Base-by-base conservation (phyloP, 2,797 vertebrate species). In the Eupleurogrammus muticus region DNA sequence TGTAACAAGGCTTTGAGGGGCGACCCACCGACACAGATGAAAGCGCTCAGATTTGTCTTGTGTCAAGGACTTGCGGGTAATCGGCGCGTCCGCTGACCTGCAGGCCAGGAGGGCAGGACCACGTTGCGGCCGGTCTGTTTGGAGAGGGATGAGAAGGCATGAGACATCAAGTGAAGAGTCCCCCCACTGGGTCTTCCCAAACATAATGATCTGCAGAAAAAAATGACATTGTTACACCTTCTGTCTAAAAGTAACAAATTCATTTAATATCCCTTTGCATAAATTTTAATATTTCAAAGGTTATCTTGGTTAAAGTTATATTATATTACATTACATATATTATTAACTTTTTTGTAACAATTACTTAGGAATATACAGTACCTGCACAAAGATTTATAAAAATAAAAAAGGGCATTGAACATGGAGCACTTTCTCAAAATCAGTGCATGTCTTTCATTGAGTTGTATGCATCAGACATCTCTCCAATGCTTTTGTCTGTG, bases 1-100 rank as follows among this genome's bases (percentile, higher is more conserved):
- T 91, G 90, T 92, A 95, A 95, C 93, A 63, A 93, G 92, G 93
- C 94, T 96, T 96, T 95, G 94, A 94, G 95, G 82, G 93, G 91
- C 86, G 88, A 93, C 94, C 93, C 95, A 93, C 93, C 92, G 83
- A 91, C 92, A 89, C 91, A 95, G 93, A 96, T 96, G 92, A 96
- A 96, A 96, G 95, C 87, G 55, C 77, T 81, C 79, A 86, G 91
- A 92, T 95, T 95, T 95, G 92, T 91, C 95, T 88, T 79, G 80
- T 92, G 92, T 94, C 91, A 90, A 92, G 90, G 90, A 87, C 92
- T 94, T 92, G 87, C 61, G 92, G 91, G 91, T 95, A 95, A 96
- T 93, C 93, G 49, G 80, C 58, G 79, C 86, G 81, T 93, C 92
- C 91, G 69, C 79, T 96, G 95, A 96, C 95, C 94, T 93, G 86